Evolutionary conservation across 2,888 invertebrate species (phyloP).

Genomic region (Cerastis leucographa): DNA sequence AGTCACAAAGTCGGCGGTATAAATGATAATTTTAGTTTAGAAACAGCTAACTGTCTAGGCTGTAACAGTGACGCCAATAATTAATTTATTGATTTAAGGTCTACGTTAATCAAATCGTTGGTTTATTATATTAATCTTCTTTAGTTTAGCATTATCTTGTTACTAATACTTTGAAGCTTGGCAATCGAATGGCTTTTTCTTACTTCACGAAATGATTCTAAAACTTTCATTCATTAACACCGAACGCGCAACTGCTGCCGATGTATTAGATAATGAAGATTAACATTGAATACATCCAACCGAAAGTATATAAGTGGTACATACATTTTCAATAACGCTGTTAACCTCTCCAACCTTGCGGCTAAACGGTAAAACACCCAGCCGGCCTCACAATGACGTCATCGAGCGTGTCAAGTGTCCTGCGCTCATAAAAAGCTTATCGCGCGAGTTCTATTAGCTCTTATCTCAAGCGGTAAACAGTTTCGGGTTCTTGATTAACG

Average conservation of each 20-base stretch:
- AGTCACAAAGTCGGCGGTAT: slow-evolving; percentile 61
- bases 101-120: slow-evolving; percentile 3
- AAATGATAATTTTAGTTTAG: slow-evolving; percentile 33
- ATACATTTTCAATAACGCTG: slow-evolving; percentile 5
- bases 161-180: slow-evolving; percentile 22
- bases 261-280: neutral
- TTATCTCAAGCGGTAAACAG: too few species aligned
- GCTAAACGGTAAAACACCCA: too few species aligned
- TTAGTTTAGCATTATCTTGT: slow-evolving; percentile 3
- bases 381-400: too few species aligned
- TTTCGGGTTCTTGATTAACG: too few species aligned
- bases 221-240: slow-evolving; percentile 24
- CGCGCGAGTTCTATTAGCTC: too few species aligned
- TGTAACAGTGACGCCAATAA: neutral
- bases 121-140: slow-evolving; percentile 3
- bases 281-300: slow-evolving; percentile 20
- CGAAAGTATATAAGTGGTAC: slow-evolving; percentile 10
- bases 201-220: slow-evolving; percentile 18
- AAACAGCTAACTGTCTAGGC: slow-evolving; percentile 3
- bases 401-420: too few species aligned
- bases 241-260: slow-evolving; percentile 20
- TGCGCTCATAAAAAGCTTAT: too few species aligned
- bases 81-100: neutral
- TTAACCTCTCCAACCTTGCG: too few species aligned
- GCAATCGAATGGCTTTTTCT: slow-evolving; percentile 19